Conservation (phyloP, 2,113 vertebrate species). For the Lophura nycthemera region DNA sequence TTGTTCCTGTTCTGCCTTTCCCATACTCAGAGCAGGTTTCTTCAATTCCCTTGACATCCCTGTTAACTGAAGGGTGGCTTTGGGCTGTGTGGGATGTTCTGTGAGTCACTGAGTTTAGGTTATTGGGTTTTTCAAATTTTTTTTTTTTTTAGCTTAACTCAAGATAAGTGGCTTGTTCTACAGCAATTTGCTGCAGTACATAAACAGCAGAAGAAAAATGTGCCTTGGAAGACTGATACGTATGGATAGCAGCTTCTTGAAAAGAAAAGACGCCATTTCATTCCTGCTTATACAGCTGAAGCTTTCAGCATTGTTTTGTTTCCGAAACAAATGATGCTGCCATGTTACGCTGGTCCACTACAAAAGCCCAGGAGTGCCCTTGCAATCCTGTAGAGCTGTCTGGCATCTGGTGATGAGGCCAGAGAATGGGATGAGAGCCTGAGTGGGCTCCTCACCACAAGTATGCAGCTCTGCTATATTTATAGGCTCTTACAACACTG, state of each 20-base stretch:
- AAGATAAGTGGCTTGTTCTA: background rate
- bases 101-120: background rate
- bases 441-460: background rate
- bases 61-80: background rate
- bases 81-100: background rate
- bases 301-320: background rate
- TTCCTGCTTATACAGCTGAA: background rate
- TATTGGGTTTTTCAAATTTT: background rate
- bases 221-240: accelerated
- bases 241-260: background rate
- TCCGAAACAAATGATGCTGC: constrained; percentile 5
- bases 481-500: background rate
- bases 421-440: background rate
- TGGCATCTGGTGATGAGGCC: background rate
- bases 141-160: accelerated
- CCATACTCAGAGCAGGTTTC: background rate
- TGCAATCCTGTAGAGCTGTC: background rate
- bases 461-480: background rate
- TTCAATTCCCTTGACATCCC: background rate
- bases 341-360: accelerated
- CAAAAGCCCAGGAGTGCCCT: background rate
- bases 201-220: background rate
- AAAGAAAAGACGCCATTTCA: background rate
- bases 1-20: background rate
- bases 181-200: background rate